Base-by-base conservation (phyloP, 2,888 invertebrate genomes). In the Agrenia bidenticulata region DNA sequence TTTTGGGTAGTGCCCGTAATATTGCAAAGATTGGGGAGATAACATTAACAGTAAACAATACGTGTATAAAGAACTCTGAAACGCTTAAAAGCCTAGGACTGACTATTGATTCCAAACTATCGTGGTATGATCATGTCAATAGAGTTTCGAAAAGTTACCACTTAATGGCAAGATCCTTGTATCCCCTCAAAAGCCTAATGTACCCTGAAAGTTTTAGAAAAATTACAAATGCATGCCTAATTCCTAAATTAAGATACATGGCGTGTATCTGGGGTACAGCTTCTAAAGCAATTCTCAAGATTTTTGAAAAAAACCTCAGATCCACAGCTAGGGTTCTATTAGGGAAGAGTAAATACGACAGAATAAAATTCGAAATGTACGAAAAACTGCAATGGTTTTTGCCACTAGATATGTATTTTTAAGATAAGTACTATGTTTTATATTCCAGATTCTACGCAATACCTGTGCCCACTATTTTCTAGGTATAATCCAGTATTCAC, bases 191-290 rank as follows among this genome's bases (percentile, higher is more conserved):
- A 27, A 11, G n/a, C 9, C 7, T 60, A 2, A 15, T 63, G 1
- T 60, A 59, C 15, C 2, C 2, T 1, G 42, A 56, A 2, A 37
- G 63, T 24, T 58, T 50, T 21, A 15, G 21, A 32, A 56, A 27
- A 2, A 21, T 63, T 24, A 23, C 63, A 1, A 60, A 69, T 39
- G 63, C 69, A 4, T 65, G 55, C 37, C 21, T 69, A 1, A 9
- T 56, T 1, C 55, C 63, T 7, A 24, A 55, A 9, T 13, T 65
- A 4, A 56, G 32, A 2, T 69, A 69, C 23, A 55, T 51, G 32
- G 23, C 13, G 27, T n/a, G 56, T 2, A 32, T 69, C 17, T 69
- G 65, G 65, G 42, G 63, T 11, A 63, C 50, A 32, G 26, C 58
- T 9, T 17, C 49, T 15, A 17, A 11, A 23, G 24, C 17, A 2